phyloP scores from a whole-genome alignment of 2,113 vertebrate genomes.

The Piprites chloris region DNA sequence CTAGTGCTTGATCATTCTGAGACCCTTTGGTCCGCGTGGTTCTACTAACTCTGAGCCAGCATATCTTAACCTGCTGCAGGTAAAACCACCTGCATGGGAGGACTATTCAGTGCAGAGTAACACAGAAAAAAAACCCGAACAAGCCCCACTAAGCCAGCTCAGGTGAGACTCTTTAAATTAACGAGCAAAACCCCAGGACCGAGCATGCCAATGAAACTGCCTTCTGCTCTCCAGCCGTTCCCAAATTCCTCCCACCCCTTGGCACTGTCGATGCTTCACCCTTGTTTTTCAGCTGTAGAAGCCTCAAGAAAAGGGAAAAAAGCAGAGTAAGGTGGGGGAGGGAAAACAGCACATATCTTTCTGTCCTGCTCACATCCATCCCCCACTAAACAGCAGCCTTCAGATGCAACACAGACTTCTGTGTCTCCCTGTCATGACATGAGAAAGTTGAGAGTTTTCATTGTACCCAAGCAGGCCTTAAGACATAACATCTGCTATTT shows the following conservation, averaged over 20 bases:
- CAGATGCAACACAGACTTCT: background rate
- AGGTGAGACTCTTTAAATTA: background rate
- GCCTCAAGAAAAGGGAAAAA: background rate
- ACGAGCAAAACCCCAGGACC: background rate
- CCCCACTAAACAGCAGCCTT: background rate
- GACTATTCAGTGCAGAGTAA: background rate
- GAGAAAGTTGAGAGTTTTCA: background rate
- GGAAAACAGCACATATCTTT: background rate
- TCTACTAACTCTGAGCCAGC: background rate
- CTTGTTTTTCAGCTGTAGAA: background rate
- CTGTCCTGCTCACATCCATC: background rate
- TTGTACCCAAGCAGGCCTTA: background rate
- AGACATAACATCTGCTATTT: background rate
- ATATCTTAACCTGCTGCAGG: background rate
- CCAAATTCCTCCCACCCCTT: background rate
- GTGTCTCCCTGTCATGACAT: background rate
- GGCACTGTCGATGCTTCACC: background rate
- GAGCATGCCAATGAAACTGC: fast-evolving
- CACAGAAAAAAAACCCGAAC: background rate
- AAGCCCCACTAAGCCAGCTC: background rate
- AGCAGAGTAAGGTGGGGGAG: background rate
- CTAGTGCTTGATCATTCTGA: background rate
- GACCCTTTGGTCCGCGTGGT: background rate
- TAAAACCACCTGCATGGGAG: background rate
- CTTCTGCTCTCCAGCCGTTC: background rate